Percentiles rank a stretch among this genome's conserved stretches.
Conservation (phyloP, 2,888 invertebrate genomes). For the Drosophila silvestris region DNA sequence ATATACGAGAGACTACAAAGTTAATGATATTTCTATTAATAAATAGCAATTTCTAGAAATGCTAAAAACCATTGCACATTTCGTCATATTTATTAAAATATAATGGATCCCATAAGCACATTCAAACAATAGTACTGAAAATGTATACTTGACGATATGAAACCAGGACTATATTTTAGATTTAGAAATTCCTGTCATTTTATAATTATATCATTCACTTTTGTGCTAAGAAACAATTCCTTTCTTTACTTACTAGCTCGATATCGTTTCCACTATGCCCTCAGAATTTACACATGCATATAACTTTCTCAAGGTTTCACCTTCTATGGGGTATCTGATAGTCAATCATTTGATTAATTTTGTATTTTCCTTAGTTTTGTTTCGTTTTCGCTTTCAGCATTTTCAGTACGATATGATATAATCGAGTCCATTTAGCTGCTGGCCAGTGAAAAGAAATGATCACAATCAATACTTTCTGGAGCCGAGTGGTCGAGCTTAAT, state of each 20-base stretch:
- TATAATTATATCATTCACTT: background rate
- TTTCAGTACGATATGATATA: conserved; percentile 37
- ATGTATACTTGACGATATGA: background rate
- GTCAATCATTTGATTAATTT: background rate
- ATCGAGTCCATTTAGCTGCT: conserved; percentile 33
- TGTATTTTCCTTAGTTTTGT: background rate
- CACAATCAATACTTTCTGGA: conserved; percentile 64
- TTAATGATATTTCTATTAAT: background rate
- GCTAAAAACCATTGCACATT: background rate
- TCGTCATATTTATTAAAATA: background rate
- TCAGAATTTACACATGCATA: background rate
- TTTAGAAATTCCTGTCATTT: background rate
- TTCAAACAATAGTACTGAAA: background rate
- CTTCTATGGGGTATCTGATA: conserved; percentile 1
- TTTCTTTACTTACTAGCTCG: background rate
- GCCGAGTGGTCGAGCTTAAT: conserved; percentile 56
- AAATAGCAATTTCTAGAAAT: background rate
- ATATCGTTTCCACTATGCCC: background rate
- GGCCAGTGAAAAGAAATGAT: conserved; percentile 67
- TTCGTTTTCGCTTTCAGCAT: conserved; percentile 6
- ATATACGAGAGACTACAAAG: background rate
- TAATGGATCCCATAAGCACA: background rate
- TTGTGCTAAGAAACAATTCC: fast-evolving
- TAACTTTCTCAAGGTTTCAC: background rate
- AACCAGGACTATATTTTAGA: background rate